Percentiles rank a stretch among this genome's conserved stretches.
Conservation (phyloP, 2,888 invertebrate species). For the Pyrocoelia pectoralis region DNA sequence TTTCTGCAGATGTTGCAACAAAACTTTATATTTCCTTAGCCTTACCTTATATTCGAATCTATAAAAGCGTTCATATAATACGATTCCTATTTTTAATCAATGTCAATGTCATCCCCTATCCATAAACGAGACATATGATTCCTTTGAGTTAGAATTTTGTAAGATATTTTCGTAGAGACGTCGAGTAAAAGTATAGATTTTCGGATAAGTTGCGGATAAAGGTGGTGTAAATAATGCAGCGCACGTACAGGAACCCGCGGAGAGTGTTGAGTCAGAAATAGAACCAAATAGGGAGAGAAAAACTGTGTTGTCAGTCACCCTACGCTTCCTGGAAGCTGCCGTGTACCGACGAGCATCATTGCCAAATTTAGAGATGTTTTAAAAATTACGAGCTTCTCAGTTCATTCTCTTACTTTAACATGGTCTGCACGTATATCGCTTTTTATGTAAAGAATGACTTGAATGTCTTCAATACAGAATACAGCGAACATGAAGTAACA, state of each 20-base stretch:
- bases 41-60: too few species aligned
- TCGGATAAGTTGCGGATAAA: slow-evolving; percentile 52
- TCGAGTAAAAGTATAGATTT: slow-evolving; percentile 51
- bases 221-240: slow-evolving; percentile 57
- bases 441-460: neutral
- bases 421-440: neutral
- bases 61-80: neutral
- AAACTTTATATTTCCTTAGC: slow-evolving; percentile 20
- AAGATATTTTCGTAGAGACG: slow-evolving; percentile 25
- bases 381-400: neutral
- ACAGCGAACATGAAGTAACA: too few species aligned
- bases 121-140: slow-evolving; percentile 30
- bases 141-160: slow-evolving; percentile 22
- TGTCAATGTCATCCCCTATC: slow-evolving; percentile 19
- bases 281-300: slow-evolving; percentile 47
- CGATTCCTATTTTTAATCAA: slow-evolving; percentile 22
- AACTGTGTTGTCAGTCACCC: slow-evolving; percentile 21
- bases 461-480: too few species aligned
- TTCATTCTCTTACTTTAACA: neutral
- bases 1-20: slow-evolving; percentile 20
- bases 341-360: neutral
- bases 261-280: slow-evolving; percentile 50
- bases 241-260: slow-evolving; percentile 51
- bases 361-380: slow-evolving; percentile 23
- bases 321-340: slow-evolving; percentile 12